Base-by-base conservation (phyloP, 2,113 vertebrate genomes). In the Rhynchomys soricoides region DNA sequence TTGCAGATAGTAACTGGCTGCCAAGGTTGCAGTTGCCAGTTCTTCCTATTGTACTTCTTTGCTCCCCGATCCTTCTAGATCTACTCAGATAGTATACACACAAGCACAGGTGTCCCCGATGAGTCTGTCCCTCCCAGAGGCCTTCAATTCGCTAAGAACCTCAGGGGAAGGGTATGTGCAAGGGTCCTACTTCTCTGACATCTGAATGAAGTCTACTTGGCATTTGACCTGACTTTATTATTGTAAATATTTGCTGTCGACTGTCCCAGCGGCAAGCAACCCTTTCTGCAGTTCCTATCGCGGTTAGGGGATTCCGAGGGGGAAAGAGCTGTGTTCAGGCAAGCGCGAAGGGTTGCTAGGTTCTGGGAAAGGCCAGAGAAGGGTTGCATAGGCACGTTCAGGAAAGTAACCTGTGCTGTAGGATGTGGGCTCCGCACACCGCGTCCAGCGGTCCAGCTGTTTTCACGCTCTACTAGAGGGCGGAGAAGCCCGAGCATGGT, bases 291-390 rank as follows among this genome's bases (percentile, higher is more conserved):
- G 8, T 13, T 74, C 31, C 45, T 55, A 87, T 3, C 6, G 3
- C 0, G 43, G 9, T 45, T 91, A 21, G 40, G 15, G 3, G 82
- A 74, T 75, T 64, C 16, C 7, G 4, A 70, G 3, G 79, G 59
- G 19, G 5, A 1, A 43, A 31, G 52, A 85, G 31, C 37, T 19
- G 57, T 75, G 90, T 52, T 73, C 79, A 2, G 24, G 78, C 11
- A 0, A 37, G 57, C 81, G 7, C 68, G 0, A 7, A 48, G 91
- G 93, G 4, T 11, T 75, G 37, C 37, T 95, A 37, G 12, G 5
- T 74, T 70, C 43, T 1, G 82, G 55, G 87, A 57, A 93, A 77
- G 83, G 93, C 96, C 78, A 91, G 48, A 82, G 57, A 43, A 43
- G n/a, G 37, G 66, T 92, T 71, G 31, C 50, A 15, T 17, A 10